phyloP scores from a whole-genome alignment of 2,113 vertebrate species.

The Etheostoma spectabile region DNA sequence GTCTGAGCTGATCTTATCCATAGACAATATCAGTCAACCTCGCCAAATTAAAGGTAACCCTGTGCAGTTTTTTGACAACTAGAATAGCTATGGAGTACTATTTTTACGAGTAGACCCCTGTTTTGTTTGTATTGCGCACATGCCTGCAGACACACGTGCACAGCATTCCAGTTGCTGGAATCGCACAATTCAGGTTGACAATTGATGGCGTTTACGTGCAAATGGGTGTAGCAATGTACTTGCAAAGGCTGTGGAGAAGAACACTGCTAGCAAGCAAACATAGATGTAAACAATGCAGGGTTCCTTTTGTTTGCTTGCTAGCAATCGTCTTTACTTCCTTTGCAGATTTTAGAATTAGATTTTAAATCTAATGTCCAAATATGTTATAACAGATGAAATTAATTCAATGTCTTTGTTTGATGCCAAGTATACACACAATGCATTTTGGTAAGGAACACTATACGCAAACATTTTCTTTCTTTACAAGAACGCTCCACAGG shows the following conservation, averaged over 20 bases:
- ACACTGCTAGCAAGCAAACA: not conserved
- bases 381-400: not conserved
- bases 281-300: not conserved
- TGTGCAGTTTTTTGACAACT: conserved; percentile 1
- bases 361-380: not conserved
- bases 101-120: not conserved
- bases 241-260: not conserved
- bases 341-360: no score
- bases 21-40: not conserved
- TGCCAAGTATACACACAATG: not conserved
- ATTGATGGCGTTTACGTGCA: not conserved
- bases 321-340: no score
- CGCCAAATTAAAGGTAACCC: not conserved
- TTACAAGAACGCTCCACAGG: not conserved
- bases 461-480: conserved; percentile 25
- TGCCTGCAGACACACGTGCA: not conserved
- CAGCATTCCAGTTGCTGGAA: not conserved
- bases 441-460: not conserved
- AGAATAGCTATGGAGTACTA: not conserved
- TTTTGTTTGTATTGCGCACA: not conserved
- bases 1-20: not conserved
- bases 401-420: not conserved
- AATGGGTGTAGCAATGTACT: not conserved
- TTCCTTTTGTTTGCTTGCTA: not conserved
- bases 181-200: not conserved